Evolutionary conservation across 2,888 invertebrate genomes (phyloP), one percentile per base, ranked within the genome.

Genomic region (Margaritifera margaritifera): DNA sequence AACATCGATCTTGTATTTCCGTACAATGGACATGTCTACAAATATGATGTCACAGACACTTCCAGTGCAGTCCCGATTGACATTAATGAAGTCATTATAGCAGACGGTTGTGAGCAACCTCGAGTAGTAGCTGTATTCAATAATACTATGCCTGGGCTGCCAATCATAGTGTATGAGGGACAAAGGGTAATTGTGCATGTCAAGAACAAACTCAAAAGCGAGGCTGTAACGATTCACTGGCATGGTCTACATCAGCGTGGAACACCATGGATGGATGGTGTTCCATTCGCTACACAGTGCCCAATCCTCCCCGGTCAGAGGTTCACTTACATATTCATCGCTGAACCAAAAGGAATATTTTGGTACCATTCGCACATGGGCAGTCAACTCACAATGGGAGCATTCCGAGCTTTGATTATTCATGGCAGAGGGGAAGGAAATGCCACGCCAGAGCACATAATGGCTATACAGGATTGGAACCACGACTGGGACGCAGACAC

Each of bases 101-200:
- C 74, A 1, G 86, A 86, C 64, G 86, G 85, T 11, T 81, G 77
- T 73, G 71, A 71, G 52, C 68, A 67, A 20, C 69, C 78, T 1
- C 66, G 79, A 19, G 61, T 82, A 22, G 79, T 86, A 20, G 74
- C 81, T 2, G 82, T 79, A n/a, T 80, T 84, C 1, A 87, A 87
- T 64, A 83, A 77, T 1, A 76, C 77, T 25, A 67, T 85, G 55
- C 87, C 87, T 1, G 87, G 86, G 2, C 87, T 86, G 0, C 66
- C 78, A 42, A 79, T 86, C 18, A 82, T 83, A 57, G 86, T 87
- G 6, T 84, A 78, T 65, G 80, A 85, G 69, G 83, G 81, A 6
- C 86, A 85, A 67, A 80, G 62, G 0, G 79, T 84, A 4, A 71
- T 74, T 31, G 75, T 86, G 8, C 77, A 83, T 65, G 84, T 86